phyloP scores from a whole-genome alignment of 1,140 invertebrate genomes.

The Pseudachorutes palmiensis region DNA sequence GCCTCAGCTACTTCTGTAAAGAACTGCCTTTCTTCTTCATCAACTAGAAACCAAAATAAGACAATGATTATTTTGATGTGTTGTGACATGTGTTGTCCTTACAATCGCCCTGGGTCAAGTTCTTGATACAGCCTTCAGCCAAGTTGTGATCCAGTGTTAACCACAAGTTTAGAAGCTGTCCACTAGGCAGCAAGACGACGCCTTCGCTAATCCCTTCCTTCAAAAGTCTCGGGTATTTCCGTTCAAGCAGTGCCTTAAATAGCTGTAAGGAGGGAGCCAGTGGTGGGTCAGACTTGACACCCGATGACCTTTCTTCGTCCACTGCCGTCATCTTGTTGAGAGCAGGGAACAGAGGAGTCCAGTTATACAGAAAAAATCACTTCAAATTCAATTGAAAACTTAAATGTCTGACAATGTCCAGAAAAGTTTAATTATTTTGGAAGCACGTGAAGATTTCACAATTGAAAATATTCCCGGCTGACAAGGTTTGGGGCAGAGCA shows the following conservation, averaged over 20 bases:
- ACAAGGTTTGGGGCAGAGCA: no score
- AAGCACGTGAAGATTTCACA: no score
- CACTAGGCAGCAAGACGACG: constrained; percentile 22
- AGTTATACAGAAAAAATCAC: no score
- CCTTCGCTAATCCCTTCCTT: constrained; percentile 17
- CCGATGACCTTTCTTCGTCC: background rate
- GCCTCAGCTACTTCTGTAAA: constrained; percentile 18
- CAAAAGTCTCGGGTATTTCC: background rate
- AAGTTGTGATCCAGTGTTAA: constrained; percentile 33
- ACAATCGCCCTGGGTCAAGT: background rate
- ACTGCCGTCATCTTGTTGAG: background rate
- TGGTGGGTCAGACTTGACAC: no score
- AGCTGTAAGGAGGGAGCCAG: background rate
- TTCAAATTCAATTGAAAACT: no score
- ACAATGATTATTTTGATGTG: background rate
- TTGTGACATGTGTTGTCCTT: background rate
- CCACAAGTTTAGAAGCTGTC: constrained; percentile 34
- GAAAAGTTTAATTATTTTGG: no score
- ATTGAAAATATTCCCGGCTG: no score
- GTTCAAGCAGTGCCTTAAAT: background rate
- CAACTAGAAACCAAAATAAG: background rate
- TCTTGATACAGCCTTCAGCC: constrained; percentile 27
- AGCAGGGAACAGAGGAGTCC: no score
- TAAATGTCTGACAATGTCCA: no score
- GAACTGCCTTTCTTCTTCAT: constrained; percentile 16